Percentiles rank a stretch among this genome's conserved stretches.
phyloP scores from a whole-genome alignment of 2,797 vertebrate genomes.

The Sternarchorhynchus goeldii region DNA sequence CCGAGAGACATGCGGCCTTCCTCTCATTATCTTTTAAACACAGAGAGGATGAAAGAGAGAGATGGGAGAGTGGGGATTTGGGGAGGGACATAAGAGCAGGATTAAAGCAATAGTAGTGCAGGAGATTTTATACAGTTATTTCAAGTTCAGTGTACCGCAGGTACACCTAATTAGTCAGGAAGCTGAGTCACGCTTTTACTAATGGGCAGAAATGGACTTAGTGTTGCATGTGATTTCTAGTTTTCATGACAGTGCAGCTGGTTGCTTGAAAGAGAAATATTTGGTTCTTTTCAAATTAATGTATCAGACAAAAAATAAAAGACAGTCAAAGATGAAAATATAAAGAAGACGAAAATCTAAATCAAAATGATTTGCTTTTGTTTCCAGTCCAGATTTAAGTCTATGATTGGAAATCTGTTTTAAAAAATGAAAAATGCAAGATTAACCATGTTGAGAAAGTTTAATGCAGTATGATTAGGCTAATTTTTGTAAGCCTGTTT shows the following conservation, averaged over 20 bases:
- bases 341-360: too few relatives aligned
- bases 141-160: conserved; percentile 35
- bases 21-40: conserved; percentile 50
- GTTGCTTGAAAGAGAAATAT: too few relatives aligned
- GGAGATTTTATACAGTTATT: conserved; percentile 27
- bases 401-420: too few relatives aligned
- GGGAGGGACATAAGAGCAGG: neutral
- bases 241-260: neutral
- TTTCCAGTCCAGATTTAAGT: too few relatives aligned
- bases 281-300: too few relatives aligned
- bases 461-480: too few relatives aligned
- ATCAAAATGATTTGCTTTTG: too few relatives aligned
- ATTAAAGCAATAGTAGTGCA: neutral
- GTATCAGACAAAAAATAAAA: too few relatives aligned
- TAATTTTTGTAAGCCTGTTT: too few relatives aligned
- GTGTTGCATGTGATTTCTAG: conserved; percentile 4
- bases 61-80: neutral
- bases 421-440: too few relatives aligned
- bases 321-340: too few relatives aligned
- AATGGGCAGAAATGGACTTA: neutral
- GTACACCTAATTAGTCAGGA: conserved; percentile 13
- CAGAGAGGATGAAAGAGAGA: conserved; percentile 11
- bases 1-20: conserved; percentile 34
- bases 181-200: conserved; percentile 7
- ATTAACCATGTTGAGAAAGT: too few relatives aligned